Base-by-base conservation (phyloP, 2,888 invertebrate genomes). In the Lacanobia wlatinum region DNA sequence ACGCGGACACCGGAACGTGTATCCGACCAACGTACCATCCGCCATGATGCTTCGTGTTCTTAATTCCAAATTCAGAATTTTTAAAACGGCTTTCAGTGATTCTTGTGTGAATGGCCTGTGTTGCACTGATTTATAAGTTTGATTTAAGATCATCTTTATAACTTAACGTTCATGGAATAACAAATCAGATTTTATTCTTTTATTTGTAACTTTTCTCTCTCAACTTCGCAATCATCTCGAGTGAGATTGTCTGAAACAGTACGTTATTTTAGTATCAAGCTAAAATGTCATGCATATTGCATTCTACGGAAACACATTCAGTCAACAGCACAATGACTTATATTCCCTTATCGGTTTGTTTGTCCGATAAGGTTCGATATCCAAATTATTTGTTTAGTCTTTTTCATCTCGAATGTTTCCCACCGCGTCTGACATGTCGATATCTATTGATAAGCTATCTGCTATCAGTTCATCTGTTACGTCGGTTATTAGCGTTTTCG, bases 1-100 rank as follows among this genome's bases (percentile, higher is more conserved):
- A 82, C 79, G 87, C 93, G 90, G 83, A 84, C 88, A 91, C 91
- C 92, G 93, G 91, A 94, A 93, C 93, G 91, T 82, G 83, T 84
- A 84, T 86, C 86, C 84, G 84, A 84, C 84, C 80, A 85, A 84
- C 90, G 87, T 76, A 80, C 76, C 83, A 83, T 80, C 78, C 84
- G 85, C 82, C 83, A 83, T 80, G 85, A 83, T 80, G 84, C 82
- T 82, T 78, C 64, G 69, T 83, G 85, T 87, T 88, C 84, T 83
- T 85, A 81, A 83, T 87, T 87, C 82, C 80, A 83, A 83, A 86
- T 84, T 88, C 83, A 70, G 78, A 84, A 74, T 87, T 83, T 76
- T 77, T 73, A 18, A 56, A 65, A 66, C 34, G 2, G 18, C 43
- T 73, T 52, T 60, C 55, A 34, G 53, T 7, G 40, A 16, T 67